Conservation (phyloP, 1,140 invertebrate genomes). For the Meloidogyne chitwoodi region DNA sequence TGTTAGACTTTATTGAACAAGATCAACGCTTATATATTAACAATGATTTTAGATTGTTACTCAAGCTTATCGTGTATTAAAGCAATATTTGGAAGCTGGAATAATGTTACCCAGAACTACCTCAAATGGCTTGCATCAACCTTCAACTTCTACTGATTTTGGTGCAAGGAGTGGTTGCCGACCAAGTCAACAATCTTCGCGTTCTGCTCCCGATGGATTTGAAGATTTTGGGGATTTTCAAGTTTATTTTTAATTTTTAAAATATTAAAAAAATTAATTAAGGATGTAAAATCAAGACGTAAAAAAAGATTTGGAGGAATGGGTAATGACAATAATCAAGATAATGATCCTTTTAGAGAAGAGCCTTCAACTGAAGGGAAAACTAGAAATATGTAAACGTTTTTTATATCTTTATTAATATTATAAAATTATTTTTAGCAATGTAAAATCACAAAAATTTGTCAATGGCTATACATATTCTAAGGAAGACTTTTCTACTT, state of each 20-base stretch:
- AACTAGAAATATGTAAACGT: background rate
- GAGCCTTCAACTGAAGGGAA: background rate
- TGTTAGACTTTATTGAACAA: no score
- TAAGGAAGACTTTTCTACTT: conserved; percentile 23
- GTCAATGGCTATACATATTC: conserved; percentile 26
- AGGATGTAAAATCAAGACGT: conserved; percentile 10
- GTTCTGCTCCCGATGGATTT: conserved; percentile 7
- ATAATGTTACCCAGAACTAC: conserved; percentile 6
- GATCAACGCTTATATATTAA: background rate
- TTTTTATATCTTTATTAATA: background rate
- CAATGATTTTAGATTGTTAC: conserved; percentile 15
- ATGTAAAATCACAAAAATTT: conserved; percentile 10
- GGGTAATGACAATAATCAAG: background rate
- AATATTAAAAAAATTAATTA: background rate
- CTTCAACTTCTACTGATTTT: background rate
- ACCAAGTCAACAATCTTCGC: background rate
- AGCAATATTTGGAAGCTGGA: conserved; percentile 17
- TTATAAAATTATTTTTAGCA: background rate
- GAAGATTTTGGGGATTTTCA: conserved; percentile 29
- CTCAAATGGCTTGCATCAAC: background rate
- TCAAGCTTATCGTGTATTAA: conserved; percentile 24
- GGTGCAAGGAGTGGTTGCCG: background rate
- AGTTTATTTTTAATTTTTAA: background rate
- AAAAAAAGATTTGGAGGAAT: background rate
- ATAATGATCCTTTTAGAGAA: conserved; percentile 2